Conservation (phyloP, 2,113 vertebrate species). For the Syrmaticus mikado region DNA sequence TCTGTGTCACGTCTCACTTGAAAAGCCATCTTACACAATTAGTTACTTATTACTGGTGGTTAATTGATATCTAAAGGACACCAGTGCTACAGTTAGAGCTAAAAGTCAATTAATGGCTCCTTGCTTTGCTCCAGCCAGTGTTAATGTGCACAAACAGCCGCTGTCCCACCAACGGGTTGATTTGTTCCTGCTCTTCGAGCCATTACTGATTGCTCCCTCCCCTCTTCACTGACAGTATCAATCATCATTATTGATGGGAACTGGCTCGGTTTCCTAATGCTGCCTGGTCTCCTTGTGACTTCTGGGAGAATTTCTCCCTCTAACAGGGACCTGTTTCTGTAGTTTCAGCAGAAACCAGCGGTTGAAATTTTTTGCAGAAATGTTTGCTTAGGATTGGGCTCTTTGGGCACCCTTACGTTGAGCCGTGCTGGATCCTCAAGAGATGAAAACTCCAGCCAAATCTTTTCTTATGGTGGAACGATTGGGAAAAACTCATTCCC, state of each 20-base stretch:
- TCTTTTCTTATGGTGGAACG: neutral
- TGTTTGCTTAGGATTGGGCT: neutral
- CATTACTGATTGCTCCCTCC: neutral
- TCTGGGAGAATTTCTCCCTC: neutral
- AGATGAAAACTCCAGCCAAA: neutral
- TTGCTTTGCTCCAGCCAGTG: neutral
- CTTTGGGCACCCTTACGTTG: neutral
- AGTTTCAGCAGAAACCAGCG: neutral
- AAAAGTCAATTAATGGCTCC: conserved; percentile 67
- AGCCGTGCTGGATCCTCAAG: neutral
- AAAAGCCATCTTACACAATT: conserved; percentile 59
- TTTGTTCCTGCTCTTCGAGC: neutral
- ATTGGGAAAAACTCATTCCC: rapidly evolving
- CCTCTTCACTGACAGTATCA: neutral
- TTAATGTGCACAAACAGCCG: neutral
- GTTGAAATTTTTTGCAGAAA: neutral
- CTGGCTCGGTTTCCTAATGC: neutral
- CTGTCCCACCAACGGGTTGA: neutral
- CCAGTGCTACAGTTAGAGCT: conserved; percentile 11
- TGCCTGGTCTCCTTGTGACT: neutral
- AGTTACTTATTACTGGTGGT: conserved; percentile 44
- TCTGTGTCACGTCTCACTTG: conserved; percentile 36
- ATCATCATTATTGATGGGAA: neutral
- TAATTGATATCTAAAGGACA: conserved; percentile 68
- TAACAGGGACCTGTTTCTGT: neutral